phyloP scores from a whole-genome alignment of 2,888 invertebrate genomes.

The Drosophila imparisetae region DNA sequence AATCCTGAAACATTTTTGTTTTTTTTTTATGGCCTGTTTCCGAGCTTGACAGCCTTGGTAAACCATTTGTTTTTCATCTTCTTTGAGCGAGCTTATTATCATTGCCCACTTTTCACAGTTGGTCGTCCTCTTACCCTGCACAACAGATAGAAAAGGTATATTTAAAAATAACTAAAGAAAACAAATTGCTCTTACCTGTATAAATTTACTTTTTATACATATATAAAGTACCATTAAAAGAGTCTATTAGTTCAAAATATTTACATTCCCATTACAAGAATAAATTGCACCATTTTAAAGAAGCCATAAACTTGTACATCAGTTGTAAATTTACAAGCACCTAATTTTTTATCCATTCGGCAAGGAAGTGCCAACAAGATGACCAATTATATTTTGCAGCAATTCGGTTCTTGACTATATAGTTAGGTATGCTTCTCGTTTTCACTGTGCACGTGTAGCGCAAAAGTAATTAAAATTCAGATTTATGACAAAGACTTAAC shows the following conservation, averaged over 20 bases:
- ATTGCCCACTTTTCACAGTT: slow-evolving; percentile 46
- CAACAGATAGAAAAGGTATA: not conserved
- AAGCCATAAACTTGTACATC: not conserved
- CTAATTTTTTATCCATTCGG: not conserved
- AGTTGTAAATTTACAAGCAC: not conserved
- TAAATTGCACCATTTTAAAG: not conserved
- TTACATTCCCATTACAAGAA: not conserved
- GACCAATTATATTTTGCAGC: slow-evolving; percentile 39
- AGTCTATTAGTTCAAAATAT: not conserved
- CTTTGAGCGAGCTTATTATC: slow-evolving; percentile 35
- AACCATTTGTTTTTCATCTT: slow-evolving; percentile 46
- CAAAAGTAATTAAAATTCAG: slow-evolving; percentile 70
- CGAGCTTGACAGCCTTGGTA: slow-evolving; percentile 37
- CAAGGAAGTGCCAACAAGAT: slow-evolving; percentile 9
- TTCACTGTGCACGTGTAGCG: slow-evolving; percentile 7
- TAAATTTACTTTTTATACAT: too few relatives aligned
- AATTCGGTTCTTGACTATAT: slow-evolving; percentile 27
- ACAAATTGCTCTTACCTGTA: not conserved
- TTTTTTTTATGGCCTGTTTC: not conserved
- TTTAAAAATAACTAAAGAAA: not conserved
- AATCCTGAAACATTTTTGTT: slow-evolving; percentile 6
- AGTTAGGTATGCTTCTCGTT: not conserved
- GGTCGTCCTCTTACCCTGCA: slow-evolving; percentile 20
- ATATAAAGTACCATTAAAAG: not conserved
- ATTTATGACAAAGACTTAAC: slow-evolving; percentile 74